Base-by-base conservation (phyloP, 2,113 vertebrate genomes). In the Actenoides hombroni region DNA sequence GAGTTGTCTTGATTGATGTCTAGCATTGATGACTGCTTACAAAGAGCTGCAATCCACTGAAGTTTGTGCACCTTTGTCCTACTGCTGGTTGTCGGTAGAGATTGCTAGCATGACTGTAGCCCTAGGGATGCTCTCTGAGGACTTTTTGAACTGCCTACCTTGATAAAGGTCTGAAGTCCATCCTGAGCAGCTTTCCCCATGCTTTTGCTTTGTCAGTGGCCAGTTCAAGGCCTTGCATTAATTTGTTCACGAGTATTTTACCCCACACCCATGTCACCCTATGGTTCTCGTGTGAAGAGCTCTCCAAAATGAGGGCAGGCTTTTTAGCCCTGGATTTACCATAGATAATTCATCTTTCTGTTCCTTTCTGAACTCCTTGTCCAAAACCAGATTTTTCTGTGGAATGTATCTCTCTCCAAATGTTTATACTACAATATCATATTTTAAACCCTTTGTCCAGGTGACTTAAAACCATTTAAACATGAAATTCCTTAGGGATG, bases 191-290 rank as follows among this genome's bases (percentile, higher is more conserved):
- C 14, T 61, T 69, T 83, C 4, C 8, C 14, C 1, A 1, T 6
- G 4, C 10, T 75, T 88, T 85, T 54, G 4, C 6, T 86, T 73
- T 46, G 9, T 19, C 33, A 53, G 12, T 61, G 14, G 31, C 8
- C 24, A 59, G 29, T 35, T 77, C 19, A n/a, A 26, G 19, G 15
- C 29, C 17, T 77, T 81, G 21, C 7, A 49, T 53, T 19, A 48
- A 12, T 48, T 82, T 71, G 5, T 42, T 67, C 15, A 20, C 15
- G 20, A 26, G 3, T 61, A 31, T 86, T 83, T 67, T 56, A 90
- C 4, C 5, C 28, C 13, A n/a, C 1, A 1, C 1, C 9, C 0
- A 0, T 63, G 13, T 31, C 7, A 86, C 3, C 20, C 20, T 54
- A 33, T 64, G 15, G 2, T 54, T 81, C 10, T 64, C 5, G 35